Conservation (phyloP, 1,140 invertebrate species). For the Trypoxylus dichotomus region DNA sequence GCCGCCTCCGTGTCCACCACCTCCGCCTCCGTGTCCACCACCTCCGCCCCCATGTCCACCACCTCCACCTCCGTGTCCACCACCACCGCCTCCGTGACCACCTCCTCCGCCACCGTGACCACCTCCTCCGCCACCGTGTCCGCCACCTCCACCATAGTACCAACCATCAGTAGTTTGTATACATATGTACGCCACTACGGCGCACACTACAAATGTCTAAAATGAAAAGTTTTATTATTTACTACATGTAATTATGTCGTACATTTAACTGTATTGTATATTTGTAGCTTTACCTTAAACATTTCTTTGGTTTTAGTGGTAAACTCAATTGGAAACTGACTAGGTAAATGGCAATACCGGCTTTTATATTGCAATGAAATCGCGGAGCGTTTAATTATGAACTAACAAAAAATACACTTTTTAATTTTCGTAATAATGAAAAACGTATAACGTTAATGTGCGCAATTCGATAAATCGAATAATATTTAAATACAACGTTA, state of each 20-base stretch:
- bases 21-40: constrained; percentile 44
- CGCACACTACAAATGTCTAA: background rate
- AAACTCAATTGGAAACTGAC: background rate
- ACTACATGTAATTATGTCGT: too few relatives aligned
- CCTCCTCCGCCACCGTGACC: background rate
- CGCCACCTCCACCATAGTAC: constrained; percentile 30
- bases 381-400: background rate
- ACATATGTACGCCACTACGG: background rate
- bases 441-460: background rate
- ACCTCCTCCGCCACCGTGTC: constrained; percentile 32
- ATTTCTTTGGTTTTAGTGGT: background rate
- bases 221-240: background rate
- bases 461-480: background rate
- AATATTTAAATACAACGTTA: background rate
- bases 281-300: background rate
- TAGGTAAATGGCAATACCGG: background rate
- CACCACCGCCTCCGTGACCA: constrained; percentile 22
- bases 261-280: too few relatives aligned
- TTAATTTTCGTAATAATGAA: constrained; percentile 3
- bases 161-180: background rate
- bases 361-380: background rate
- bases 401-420: background rate
- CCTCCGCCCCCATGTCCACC: constrained; percentile 34
- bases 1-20: constrained; percentile 35
- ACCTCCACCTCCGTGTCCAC: constrained; percentile 32